Conservation (phyloP, 2,888 invertebrate species). For the Amphipyra tragopoginis region DNA sequence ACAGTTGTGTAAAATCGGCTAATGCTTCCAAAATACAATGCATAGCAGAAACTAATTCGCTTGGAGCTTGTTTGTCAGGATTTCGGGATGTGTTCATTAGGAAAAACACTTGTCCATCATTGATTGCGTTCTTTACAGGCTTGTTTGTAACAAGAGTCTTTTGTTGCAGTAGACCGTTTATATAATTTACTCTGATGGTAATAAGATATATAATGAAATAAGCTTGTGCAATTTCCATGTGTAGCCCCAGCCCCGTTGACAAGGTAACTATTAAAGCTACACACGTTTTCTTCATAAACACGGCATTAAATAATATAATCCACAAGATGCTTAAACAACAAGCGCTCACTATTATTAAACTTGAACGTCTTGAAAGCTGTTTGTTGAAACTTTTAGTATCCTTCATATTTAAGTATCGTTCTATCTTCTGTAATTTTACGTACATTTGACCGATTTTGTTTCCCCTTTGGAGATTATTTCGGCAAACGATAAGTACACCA, state of each 20-base stretch:
- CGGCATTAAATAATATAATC: conserved; percentile 56
- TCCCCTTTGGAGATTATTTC: conserved; percentile 58
- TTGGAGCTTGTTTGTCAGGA: conserved; percentile 24
- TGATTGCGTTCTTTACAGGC: not conserved
- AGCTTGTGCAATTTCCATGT: conserved; percentile 63
- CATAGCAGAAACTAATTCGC: conserved; percentile 61
- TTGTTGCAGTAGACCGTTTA: conserved; percentile 62
- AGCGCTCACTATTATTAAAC: conserved; percentile 13
- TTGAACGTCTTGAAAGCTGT: conserved; percentile 44
- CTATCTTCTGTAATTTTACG: conserved; percentile 77
- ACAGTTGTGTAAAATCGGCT: conserved; percentile 67
- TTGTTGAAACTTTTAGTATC: conserved; percentile 61
- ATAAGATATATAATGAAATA: conserved; percentile 65
- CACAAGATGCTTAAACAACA: conserved; percentile 40
- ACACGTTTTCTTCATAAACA: conserved; percentile 59
- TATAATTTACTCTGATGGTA: conserved; percentile 61
- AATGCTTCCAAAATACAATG: conserved; percentile 66
- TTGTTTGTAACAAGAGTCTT: conserved; percentile 20
- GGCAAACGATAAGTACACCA: conserved; percentile 59
- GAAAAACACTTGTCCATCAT: conserved; percentile 18
- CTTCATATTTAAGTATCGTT: conserved; percentile 66
- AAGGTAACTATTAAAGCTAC: conserved; percentile 52
- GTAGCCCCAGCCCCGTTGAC: conserved; percentile 55
- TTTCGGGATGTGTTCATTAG: conserved; percentile 9
- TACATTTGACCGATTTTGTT: conserved; percentile 67